A percentile compares a stretch with the other conserved stretches of the same genome.
These are phyloP conservation scores for Cephalopterus ornatus DNA, from an alignment of 2,113 vertebrate species.

Conservation along the genomic window DNA sequence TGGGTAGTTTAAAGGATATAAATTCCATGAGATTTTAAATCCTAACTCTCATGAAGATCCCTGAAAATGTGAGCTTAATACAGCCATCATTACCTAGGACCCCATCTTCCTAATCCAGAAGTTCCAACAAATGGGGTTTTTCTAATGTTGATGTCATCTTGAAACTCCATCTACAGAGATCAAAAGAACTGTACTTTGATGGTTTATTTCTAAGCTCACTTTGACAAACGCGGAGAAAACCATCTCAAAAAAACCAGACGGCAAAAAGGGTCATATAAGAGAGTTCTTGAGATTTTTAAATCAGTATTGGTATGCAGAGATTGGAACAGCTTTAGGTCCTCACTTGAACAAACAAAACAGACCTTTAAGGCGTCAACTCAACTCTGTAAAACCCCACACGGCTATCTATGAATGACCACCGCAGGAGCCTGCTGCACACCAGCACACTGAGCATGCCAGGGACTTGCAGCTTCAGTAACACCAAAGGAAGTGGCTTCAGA, in stretches of 20 bases:
- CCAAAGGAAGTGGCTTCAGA: neutral
- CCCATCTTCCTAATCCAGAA: neutral
- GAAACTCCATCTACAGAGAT: neutral
- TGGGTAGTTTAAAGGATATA: neutral
- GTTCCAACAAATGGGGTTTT: neutral
- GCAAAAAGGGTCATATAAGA: neutral
- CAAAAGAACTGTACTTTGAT: neutral
- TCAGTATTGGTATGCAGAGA: neutral
- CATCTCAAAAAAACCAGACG: neutral
- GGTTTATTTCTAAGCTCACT: neutral
- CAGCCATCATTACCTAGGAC: neutral
- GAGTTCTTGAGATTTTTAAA: neutral
- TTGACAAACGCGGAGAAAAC: neutral
- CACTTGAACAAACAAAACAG: neutral
- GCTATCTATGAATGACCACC: neutral
- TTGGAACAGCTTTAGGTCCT: neutral
- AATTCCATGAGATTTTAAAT: neutral
- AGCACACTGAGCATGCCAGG: neutral
- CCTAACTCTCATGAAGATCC: neutral
- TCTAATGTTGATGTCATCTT: neutral
- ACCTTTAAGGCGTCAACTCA: neutral
- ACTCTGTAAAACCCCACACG: accelerated
- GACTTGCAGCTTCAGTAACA: neutral
- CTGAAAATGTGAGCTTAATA: neutral
- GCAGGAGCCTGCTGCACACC: neutral